Base-by-base conservation (phyloP, 1,140 invertebrate genomes). In the Danaus plexippus region DNA sequence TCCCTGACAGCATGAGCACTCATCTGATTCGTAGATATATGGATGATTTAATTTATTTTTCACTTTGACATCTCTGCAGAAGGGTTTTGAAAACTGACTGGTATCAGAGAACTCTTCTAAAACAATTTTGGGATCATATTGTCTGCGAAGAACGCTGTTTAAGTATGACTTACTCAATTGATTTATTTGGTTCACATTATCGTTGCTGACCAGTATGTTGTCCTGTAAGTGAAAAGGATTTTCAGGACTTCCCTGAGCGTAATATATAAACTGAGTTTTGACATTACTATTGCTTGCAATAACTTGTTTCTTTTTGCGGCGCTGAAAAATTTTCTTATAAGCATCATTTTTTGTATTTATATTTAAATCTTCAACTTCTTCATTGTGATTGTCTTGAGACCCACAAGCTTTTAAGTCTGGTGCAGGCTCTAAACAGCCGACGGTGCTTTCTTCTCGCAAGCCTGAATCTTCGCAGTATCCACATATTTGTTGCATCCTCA, bases 1-100 rank as follows among this genome's bases (percentile, higher is more conserved):
- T n/a, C 68, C 78, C 40, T 77, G 71, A 53, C 68, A 80, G 52
- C 80, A 81, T 1, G 83, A 83, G 45, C 76, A 85, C 9, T 77
- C 15, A 44, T 82, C 79, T 9, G 80, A 71, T 9, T 75, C 63
- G 11, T 56, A 52, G 42, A 11, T 11, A 11, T 11, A 22, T 1
- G 43, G 22, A 50, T 45, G 22, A 44, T 22, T 45, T 41, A 47
- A 32, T 32, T 32, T 42, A 49, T 7, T 32, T 32, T 47, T 51
- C 12, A 47, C 18, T 40, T 32, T 55, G 7, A 41, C 45, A 58
- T 86, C 82, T 57, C 70, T 71, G 47, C 82, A 86, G 7, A 81
- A 52, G 2, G 82, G 82, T 40, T 69, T 64, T 2, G 77, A 73
- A 52, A 76, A 75, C 11, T 77, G 9, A 48, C 77, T 82, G 1